These are phyloP conservation scores for Pitta sordida DNA, from an alignment of 2,113 vertebrate genomes.

Conservation along the genomic window DNA sequence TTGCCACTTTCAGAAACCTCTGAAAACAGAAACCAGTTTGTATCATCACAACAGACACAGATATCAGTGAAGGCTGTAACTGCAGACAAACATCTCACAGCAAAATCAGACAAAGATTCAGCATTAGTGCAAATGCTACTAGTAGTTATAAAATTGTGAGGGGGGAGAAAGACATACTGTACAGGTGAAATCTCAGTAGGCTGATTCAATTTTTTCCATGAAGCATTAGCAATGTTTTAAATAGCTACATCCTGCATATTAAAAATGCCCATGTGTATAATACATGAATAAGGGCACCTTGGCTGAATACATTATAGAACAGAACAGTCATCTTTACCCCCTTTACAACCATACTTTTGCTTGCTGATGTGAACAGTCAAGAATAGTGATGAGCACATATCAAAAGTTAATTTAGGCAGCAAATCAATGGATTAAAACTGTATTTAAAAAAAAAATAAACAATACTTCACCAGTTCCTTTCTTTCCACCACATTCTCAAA, in stretches of 20 bases:
- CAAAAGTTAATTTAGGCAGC: conserved; percentile 34
- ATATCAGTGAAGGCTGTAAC: neutral
- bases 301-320: conserved; percentile 51
- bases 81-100: neutral
- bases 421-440: neutral
- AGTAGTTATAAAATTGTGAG: neutral
- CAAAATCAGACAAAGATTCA: neutral
- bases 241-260: conserved; percentile 53
- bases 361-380: conserved; percentile 34
- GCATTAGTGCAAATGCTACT: neutral
- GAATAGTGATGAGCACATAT: neutral
- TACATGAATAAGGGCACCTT: conserved; percentile 58
- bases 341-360: conserved; percentile 17
- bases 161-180: neutral
- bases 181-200: neutral
- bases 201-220: neutral
- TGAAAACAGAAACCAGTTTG: neutral
- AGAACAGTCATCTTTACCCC: conserved; percentile 36
- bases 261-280: conserved; percentile 43
- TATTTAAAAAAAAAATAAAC: neutral
- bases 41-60: neutral
- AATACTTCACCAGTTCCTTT: neutral
- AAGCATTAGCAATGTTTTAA: conserved; percentile 46
- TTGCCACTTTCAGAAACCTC: neutral
- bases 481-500: conserved; percentile 21